A percentile compares a stretch with the other conserved stretches of the same genome.
phyloP scores from a whole-genome alignment of 2,797 vertebrate genomes.

The Coccyzus lansbergi region DNA sequence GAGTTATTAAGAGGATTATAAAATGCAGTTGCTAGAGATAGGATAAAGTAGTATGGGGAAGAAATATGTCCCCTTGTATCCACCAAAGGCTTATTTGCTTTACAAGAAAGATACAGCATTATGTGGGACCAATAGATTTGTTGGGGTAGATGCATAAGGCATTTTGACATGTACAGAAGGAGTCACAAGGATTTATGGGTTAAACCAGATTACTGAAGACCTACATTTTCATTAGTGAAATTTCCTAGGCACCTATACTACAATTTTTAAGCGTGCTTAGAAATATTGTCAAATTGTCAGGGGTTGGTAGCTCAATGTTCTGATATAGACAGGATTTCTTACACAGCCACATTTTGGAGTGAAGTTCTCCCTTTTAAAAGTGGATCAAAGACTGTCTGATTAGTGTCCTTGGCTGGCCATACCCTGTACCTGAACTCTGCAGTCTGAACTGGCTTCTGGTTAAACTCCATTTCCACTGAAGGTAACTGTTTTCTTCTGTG shows the following conservation, averaged over 20 bases:
- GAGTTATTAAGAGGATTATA: conserved; percentile 10
- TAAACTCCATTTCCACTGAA: neutral
- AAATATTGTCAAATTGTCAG: neutral
- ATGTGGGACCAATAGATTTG: neutral
- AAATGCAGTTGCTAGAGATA: neutral
- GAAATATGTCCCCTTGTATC: neutral
- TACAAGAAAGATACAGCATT: neutral
- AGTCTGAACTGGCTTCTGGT: neutral
- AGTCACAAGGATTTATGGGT: neutral
- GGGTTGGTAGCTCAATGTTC: neutral
- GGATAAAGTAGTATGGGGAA: neutral
- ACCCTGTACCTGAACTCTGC: neutral
- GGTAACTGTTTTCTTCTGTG: neutral
- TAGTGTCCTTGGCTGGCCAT: neutral
- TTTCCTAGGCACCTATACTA: neutral
- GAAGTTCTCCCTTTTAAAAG: neutral
- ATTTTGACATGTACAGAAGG: neutral
- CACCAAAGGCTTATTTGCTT: neutral
- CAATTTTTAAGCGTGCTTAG: neutral
- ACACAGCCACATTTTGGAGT: neutral
- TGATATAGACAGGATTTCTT: neutral
- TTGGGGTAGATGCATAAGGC: neutral
- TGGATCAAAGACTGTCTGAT: neutral
- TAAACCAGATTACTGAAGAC: neutral
- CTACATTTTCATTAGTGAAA: neutral